Base-by-base conservation (phyloP, 2,113 vertebrate species). In the Callospermophilus lateralis region DNA sequence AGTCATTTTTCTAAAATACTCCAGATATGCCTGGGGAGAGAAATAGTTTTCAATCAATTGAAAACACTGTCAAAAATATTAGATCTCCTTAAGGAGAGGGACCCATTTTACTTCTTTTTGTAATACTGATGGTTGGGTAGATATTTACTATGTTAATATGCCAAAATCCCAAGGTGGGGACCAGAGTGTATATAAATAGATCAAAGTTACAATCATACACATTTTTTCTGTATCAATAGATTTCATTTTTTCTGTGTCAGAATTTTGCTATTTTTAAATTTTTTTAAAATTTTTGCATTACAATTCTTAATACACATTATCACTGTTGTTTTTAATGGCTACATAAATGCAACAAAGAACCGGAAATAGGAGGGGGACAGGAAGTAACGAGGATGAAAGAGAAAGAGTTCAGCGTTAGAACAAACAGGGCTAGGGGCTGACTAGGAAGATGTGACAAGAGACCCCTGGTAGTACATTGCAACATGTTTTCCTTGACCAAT, bases 1-100 rank as follows among this genome's bases (percentile, higher is more conserved):
- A 42, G 34, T 58, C 51, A 67, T 67, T 67, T 88, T 68, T 84
- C n/a, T 73, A 87, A 95, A 94, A 90, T 28, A 88, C 4, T 96
- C 30, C 39, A 77, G 76, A 77, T 84, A 87, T 24, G n/a, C 15
- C 5, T 73, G 12, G 19, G 9, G 22, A 30, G 9, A 37, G 7
- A 51, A 55, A 22, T 11, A 67, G 55, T 48, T 78, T 83, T 30
- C 78, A 96, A 92, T 48, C 48, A 48, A 80, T 12, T 78, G 39
- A 24, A 84, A 86, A 87, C 45, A 48, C 28, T 6, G 26, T 65
- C 32, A 48, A 74, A 80, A 80, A 68, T 68, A 80, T 58, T 58
- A 84, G 65, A 34, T 61, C 13, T 16, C 37, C 55, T 81, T 76
- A 37, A 63, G 34, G 30, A 87, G 26, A 85, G 11, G 39, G 22